Conservation (phyloP, 2,888 invertebrate genomes). For the Himalopsyche anomala region DNA sequence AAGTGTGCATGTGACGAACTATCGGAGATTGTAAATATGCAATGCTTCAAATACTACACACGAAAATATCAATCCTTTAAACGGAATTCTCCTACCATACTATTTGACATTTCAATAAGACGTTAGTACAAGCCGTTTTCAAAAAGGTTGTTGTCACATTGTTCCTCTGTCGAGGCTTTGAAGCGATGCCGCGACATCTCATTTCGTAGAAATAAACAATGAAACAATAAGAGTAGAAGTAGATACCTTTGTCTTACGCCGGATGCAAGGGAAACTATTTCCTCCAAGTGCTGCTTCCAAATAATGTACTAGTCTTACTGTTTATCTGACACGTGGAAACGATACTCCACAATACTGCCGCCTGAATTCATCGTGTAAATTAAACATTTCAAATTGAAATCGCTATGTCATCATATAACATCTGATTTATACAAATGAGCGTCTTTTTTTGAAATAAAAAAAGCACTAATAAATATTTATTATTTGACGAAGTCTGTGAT, state of each 20-base stretch:
- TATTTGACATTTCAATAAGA: neutral
- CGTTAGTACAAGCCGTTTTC: neutral
- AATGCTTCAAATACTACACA: no score
- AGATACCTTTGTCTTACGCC: conserved; percentile 41
- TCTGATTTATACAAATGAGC: no score
- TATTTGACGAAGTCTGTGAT: no score
- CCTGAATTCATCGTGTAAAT: neutral
- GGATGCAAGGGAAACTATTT: conserved; percentile 45
- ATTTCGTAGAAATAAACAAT: conserved; percentile 47
- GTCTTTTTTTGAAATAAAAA: no score
- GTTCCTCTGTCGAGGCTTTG: neutral
- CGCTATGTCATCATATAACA: neutral
- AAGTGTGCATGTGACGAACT: no score
- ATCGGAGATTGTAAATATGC: no score
- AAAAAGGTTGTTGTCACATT: conserved; percentile 9
- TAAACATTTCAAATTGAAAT: neutral
- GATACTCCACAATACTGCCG: neutral
- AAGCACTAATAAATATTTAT: no score
- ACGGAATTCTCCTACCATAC: neutral
- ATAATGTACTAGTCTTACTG: neutral
- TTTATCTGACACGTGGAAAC: conserved; percentile 16
- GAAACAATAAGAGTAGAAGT: conserved; percentile 17
- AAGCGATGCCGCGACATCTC: conserved; percentile 38
- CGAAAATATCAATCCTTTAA: no score
- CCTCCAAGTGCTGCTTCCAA: conserved; percentile 17